Base-by-base conservation (phyloP, 2,113 vertebrate species). In the Isichthys henryi region DNA sequence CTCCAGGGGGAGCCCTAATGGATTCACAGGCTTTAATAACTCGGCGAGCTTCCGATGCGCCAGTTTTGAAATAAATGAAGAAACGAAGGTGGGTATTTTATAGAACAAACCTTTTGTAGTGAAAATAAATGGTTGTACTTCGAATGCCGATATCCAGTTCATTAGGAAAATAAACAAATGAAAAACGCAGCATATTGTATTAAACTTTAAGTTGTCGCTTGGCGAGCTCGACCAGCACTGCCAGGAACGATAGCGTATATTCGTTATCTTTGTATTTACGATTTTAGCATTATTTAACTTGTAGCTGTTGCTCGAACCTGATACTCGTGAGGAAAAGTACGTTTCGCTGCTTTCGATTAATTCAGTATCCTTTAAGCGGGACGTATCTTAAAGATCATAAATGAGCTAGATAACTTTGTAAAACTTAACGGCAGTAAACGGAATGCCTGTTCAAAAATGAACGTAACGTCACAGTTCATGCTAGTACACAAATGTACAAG, bases 41-140 rank as follows among this genome's bases (percentile, higher is more conserved):
- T 39, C 7, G 5, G 39, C 2, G 15, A 46, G 43, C 84, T 90
- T 90, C 90, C 88, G 83, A 8, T 58, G 39, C 88, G 83, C 39
- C 46, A 86, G 27, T 48, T 90, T 90, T 90, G 88, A 90, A 90
- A 89, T 27, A 9, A 35, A 43, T 31, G 31, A 74, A 53, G 35
- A 19, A 15, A n/a, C 35, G 35, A 80, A 80, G 74, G 74, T 80
- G 19, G 1, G 35, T 43, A 39, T 35, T 5, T 4, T 43, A 39
- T 19, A 35, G 15, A 77, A 17, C 31, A 77, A 39, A 1, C 15
- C 5, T 1, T 39, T 35, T 17, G 31, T 77, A 17, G 35, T 5
- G 27, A 13, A 70, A 31, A 62, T 27, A 70, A 70, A 31, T n/a
- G 10, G 4, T 43, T 35, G 1, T 13, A 35, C 31, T 35, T 74